phyloP scores from a whole-genome alignment of 2,797 vertebrate species.

The Caiman crocodilus region DNA sequence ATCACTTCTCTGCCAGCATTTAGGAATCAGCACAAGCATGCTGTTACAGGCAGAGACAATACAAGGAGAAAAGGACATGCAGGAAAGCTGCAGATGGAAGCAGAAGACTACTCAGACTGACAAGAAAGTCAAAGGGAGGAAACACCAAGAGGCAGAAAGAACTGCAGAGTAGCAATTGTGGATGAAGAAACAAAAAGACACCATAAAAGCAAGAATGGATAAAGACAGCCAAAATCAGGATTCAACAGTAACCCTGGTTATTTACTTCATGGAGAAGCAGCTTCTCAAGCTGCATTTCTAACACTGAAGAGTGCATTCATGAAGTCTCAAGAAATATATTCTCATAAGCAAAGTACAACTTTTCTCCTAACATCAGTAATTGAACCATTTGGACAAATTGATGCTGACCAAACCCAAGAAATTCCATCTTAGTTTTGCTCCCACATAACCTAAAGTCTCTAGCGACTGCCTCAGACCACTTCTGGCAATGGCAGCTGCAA shows the following conservation, averaged over 20 bases:
- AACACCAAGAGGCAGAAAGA: neutral
- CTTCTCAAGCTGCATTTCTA: neutral
- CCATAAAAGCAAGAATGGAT: neutral
- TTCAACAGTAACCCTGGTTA: neutral
- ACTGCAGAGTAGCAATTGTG: neutral
- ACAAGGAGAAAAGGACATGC: neutral
- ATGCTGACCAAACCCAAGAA: neutral
- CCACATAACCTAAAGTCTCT: neutral
- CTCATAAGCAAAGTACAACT: neutral
- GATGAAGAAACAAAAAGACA: neutral
- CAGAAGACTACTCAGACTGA: neutral
- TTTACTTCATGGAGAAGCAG: neutral
- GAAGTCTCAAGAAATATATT: neutral
- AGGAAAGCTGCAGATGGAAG: neutral
- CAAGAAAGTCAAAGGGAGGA: neutral
- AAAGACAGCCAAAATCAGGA: neutral
- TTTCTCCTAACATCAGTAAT: neutral
- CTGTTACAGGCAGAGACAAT: neutral
- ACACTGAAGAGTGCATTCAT: neutral
- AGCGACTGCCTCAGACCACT: neutral
- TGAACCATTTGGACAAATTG: neutral
- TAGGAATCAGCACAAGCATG: neutral
- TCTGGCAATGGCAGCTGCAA: neutral
- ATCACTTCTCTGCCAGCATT: slow-evolving; percentile 5
- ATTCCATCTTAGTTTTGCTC: neutral